Evolutionary conservation across 2,113 vertebrate genomes (phyloP), one percentile per base, ranked within the genome.

Genomic region (Scomber scombrus): DNA sequence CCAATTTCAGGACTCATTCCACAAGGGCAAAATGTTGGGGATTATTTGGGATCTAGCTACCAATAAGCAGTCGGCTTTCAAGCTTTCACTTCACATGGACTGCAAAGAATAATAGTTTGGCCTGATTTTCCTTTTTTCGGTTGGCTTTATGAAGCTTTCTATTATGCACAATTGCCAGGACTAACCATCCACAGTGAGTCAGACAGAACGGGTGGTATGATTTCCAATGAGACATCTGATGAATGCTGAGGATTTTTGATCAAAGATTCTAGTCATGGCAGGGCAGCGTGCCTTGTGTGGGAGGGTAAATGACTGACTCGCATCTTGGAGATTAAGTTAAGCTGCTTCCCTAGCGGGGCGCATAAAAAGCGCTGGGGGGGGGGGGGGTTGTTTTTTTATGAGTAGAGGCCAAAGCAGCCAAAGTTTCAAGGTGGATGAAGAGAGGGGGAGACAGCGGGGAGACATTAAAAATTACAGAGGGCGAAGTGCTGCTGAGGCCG

Each of bases 271-370:
- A 50, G 56, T 55, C 26, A 45, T 47, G 14, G 57, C 5, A 5
- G 56, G 15, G 40, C 71, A 11, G 63, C 1, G 9, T 46, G 78
- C 66, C 45, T 62, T 34, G 63, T 75, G 79, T 80, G 85, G 52
- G 71, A 64, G 79, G 60, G 10, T 19, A 68, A 77, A 89, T 80
- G 56, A 83, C 81, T 77, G 84, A 81, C 81, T 88, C 78, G 68
- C 63, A 74, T 85, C 88, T 80, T 11, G n/a, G 64, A 90, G 88
- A 92, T 92, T 89, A 89, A 88, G 87, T 85, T 89, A 93, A 92
- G 85, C 86, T 70, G 83, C 89, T 93, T 90, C 90, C 43, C 76
- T 77, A 67, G 45, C 70, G 82, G 82, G 83, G n/a, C 11, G 29
- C 64, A 56, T 78, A 61, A 78, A 79, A 86, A 73, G 58, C 74